Percentiles rank a stretch among this genome's conserved stretches.
Evolutionary conservation across 2,797 vertebrate genomes (phyloP).

Genomic region (Spinus olivaceus): DNA sequence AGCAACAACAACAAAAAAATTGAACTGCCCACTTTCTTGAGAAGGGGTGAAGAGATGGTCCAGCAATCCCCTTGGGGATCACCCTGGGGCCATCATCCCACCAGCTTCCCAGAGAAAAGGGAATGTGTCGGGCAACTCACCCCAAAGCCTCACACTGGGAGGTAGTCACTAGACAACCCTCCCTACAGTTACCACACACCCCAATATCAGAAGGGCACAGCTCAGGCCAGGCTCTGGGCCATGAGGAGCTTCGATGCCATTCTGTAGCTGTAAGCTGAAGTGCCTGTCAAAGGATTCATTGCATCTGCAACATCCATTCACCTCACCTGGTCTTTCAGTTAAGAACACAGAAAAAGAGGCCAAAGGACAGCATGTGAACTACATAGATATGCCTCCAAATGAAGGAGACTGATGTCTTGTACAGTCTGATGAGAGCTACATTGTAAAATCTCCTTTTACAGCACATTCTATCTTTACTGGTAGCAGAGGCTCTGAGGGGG

Average conservation of each 20-base stretch:
- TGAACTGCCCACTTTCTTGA: not conserved
- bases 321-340: not conserved
- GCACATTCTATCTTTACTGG: not conserved
- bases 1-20: not conserved
- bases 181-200: not conserved
- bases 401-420: not conserved
- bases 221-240: not conserved
- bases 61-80: not conserved
- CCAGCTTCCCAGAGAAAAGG: not conserved
- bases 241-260: rapidly evolving
- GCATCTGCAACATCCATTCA: not conserved
- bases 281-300: not conserved
- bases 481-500: not conserved
- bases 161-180: not conserved
- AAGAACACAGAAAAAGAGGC: not conserved
- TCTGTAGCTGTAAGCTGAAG: not conserved
- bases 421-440: not conserved
- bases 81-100: not conserved
- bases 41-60: not conserved
- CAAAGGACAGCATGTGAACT: not conserved
- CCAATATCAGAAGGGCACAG: not conserved
- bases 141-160: not conserved
- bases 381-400: not conserved
- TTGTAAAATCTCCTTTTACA: not conserved
- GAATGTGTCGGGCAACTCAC: not conserved